A percentile compares a stretch with the other conserved stretches of the same genome.
Evolutionary conservation across 2,797 vertebrate species (phyloP).

Genomic region (Artibeus jamaicensis): DNA sequence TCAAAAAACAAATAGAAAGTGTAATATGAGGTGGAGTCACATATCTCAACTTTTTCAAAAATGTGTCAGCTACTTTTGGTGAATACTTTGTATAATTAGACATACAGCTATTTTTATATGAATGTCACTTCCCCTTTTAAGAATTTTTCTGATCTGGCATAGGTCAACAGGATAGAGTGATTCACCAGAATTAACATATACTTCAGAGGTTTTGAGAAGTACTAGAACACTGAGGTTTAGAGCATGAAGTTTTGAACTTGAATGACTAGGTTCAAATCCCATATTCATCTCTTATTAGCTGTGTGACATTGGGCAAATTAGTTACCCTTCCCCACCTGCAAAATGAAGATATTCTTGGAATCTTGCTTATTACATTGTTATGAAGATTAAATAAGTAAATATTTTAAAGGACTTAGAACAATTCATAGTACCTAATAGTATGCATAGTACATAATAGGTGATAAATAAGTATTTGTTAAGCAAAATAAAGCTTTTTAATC

Average conservation of each 20-base stretch:
- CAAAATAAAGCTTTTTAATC: background rate
- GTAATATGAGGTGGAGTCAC: background rate
- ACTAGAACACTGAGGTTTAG: background rate
- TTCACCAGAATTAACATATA: background rate
- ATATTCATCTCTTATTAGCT: background rate
- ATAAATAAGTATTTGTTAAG: background rate
- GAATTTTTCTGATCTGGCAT: background rate
- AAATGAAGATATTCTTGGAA: background rate
- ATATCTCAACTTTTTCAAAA: background rate
- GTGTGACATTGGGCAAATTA: background rate
- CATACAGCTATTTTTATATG: background rate
- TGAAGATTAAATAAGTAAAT: background rate
- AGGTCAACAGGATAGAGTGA: background rate
- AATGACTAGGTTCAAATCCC: background rate
- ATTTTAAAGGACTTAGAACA: slow-evolving; percentile 1
- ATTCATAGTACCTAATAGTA: background rate
- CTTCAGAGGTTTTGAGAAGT: background rate
- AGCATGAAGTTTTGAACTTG: background rate
- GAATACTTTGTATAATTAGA: background rate
- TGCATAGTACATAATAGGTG: background rate
- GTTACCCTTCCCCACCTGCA: background rate
- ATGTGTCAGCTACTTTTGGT: background rate
- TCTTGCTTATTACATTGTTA: background rate
- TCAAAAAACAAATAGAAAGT: background rate
- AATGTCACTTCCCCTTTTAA: background rate